phyloP scores from a whole-genome alignment of 2,797 vertebrate species.

The Tangara arthus region DNA sequence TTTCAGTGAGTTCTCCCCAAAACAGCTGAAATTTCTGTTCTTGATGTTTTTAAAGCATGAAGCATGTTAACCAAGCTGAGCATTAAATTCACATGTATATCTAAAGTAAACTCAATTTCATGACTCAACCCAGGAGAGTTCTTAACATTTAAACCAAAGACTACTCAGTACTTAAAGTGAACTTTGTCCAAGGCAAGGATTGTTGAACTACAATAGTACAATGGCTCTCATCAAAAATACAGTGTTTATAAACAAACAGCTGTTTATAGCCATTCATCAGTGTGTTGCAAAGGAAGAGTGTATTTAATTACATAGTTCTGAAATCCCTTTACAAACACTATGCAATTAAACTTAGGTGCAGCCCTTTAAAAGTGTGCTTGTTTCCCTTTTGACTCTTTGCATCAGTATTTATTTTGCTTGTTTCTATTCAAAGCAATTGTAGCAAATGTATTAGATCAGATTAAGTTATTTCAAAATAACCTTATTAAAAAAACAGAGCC shows the following conservation, averaged over 20 bases:
- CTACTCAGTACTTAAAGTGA: not conserved
- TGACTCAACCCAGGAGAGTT: not conserved
- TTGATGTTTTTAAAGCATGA: not conserved
- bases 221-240: not conserved
- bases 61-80: not conserved
- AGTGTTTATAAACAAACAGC: not conserved
- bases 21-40: not conserved
- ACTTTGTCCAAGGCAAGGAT: not conserved
- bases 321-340: not conserved
- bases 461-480: not conserved
- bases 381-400: not conserved
- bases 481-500: not conserved
- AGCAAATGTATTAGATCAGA: not conserved
- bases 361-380: not conserved
- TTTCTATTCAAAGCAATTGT: not conserved
- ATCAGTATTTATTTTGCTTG: not conserved
- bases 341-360: not conserved
- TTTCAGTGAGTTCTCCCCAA: not conserved
- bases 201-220: not conserved
- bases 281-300: not conserved
- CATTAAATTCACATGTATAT: not conserved
- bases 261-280: not conserved
- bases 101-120: not conserved
- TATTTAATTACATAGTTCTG: not conserved
- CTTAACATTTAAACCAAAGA: not conserved